These are phyloP conservation scores for Vannuccia rotundouncinata DNA, from an alignment of 2,888 invertebrate species.

Conservation along the genomic window DNA sequence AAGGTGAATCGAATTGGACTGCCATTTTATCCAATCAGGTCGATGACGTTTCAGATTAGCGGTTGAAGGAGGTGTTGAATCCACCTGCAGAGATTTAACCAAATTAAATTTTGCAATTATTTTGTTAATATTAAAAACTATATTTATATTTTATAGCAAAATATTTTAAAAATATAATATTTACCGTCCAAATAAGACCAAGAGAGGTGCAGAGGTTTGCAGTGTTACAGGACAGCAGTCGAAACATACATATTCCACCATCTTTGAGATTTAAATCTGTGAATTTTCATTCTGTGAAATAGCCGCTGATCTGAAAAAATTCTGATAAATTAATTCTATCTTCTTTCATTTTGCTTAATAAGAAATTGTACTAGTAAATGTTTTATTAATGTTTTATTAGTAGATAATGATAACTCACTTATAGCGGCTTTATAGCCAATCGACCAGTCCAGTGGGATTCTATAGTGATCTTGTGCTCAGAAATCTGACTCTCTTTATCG, in stretches of 20 bases:
- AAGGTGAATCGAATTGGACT: constrained; percentile 10
- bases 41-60: constrained; percentile 27
- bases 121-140: too few species aligned
- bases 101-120: too few species aligned
- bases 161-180: too few species aligned
- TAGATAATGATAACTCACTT: too few species aligned
- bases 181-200: too few species aligned
- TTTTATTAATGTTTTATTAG: too few species aligned
- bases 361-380: background rate
- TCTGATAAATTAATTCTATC: background rate
- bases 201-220: constrained; percentile 37
- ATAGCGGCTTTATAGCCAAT: background rate
- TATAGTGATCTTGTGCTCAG: constrained; percentile 30
- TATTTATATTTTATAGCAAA: too few species aligned
- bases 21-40: constrained; percentile 24
- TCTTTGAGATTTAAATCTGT: constrained; percentile 32
- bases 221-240: constrained; percentile 30
- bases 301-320: background rate
- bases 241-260: constrained; percentile 21
- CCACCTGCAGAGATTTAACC: constrained; percentile 31
- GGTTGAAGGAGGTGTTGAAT: constrained; percentile 30
- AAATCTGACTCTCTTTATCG: constrained; percentile 22
- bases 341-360: background rate
- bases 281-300: background rate
- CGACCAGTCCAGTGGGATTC: background rate